phyloP scores from a whole-genome alignment of 2,797 vertebrate species.

The Rhinichthys osculus region DNA sequence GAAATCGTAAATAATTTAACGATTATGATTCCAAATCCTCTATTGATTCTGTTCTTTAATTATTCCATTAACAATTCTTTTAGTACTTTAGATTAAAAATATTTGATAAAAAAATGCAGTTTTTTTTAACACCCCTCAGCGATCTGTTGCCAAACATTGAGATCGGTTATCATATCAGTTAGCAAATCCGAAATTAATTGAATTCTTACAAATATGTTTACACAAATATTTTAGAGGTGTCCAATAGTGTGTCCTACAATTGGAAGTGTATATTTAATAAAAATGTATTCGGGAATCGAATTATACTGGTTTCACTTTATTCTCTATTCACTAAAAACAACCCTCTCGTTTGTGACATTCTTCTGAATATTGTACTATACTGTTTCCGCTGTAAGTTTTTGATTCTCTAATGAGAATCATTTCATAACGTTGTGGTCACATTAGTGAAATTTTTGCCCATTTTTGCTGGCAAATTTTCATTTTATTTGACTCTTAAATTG shows the following conservation, averaged over 20 bases:
- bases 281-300: neutral
- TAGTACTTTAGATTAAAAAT: neutral
- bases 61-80: conserved; percentile 8
- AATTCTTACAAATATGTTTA: neutral
- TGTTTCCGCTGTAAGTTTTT: neutral
- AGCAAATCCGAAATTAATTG: neutral
- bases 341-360: neutral
- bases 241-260: too few species aligned
- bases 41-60: conserved; percentile 1
- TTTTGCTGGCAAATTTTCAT: neutral
- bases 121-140: neutral
- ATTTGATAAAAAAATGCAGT: neutral
- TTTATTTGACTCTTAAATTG: neutral
- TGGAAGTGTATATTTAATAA: neutral
- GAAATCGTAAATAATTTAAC: neutral
- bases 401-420: neutral
- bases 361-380: neutral
- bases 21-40: neutral
- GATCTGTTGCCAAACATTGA: neutral
- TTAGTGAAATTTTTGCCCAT: neutral
- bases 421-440: neutral
- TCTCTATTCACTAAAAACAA: neutral
- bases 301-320: neutral
- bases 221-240: too few species aligned
- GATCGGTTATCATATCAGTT: neutral